Base-by-base conservation (phyloP, 2,888 invertebrate species). In the Frankliniella fusca region DNA sequence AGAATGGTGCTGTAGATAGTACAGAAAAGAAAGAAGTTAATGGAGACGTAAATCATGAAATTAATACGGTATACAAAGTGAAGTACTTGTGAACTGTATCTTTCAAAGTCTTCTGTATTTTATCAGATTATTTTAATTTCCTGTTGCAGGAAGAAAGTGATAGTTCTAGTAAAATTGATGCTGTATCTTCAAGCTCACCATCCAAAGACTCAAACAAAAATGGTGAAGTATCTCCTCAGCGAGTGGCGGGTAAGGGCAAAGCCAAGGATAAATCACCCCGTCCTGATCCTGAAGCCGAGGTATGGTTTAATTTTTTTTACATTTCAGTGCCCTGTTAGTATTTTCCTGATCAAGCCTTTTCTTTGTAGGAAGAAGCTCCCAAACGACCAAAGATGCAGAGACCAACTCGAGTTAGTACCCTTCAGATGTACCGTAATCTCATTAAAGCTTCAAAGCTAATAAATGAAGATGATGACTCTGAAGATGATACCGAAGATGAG, bases 171-270 rank as follows among this genome's bases (percentile, higher is more conserved):
- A 76, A 12, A 76, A 76, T 11, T 76, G 70, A 76, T 27, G 27
- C 70, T 27, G 70, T 76, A 2, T 76, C 70, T 10, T 76, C 70
- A 76, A 76, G 70, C 9, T 76, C 70, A 27, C 70, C 70, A 12
- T 82, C 82, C 15, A 80, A 80, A 28, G 82, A 82, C 80, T 38
- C 49, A 23, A 50, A 11, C 3, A 27, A 80, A 61, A 80, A 76
- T 76, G 80, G 80, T 20, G 80, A 80, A 10, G 80, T 50, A 65
- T 54, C 81, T n/a, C 80, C 80, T 27, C 70, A 82, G 12, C 82
- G 83, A 38, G 83, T 82, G 20, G 84, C 84, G 81, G 84, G 84
- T 65, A 85, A 85, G 82, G 83, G 82, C 23, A 83, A 84, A 82
- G 81, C 81, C 48, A 76, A 81, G 82, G 79, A 81, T 82, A 61